A percentile compares a stretch with the other conserved stretches of the same genome.
Evolutionary conservation across 1,140 invertebrate genomes (phyloP).

Genomic region (Drosophila lacertosa): DNA sequence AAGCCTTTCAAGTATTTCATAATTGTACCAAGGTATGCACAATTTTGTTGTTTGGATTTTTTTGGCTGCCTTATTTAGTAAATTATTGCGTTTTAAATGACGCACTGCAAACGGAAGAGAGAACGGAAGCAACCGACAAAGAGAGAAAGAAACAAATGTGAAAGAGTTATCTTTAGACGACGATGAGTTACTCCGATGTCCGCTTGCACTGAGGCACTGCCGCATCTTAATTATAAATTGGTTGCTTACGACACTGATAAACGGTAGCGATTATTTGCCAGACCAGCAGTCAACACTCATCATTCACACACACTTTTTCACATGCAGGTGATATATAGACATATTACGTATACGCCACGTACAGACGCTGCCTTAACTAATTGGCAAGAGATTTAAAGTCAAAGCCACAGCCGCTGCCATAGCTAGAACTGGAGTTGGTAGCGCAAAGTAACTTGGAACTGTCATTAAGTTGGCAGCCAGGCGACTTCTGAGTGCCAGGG

Average conservation of each 20-base stretch:
- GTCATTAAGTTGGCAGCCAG: slow-evolving; percentile 71
- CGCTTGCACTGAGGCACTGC: no score
- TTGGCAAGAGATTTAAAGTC: slow-evolving; percentile 42
- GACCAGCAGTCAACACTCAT: slow-evolving; percentile 73
- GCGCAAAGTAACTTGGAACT: slow-evolving; percentile 64
- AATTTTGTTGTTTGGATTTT: slow-evolving; percentile 30
- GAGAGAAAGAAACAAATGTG: background rate
- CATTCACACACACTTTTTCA: slow-evolving; percentile 51
- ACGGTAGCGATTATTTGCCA: slow-evolving; percentile 77
- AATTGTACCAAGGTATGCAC: slow-evolving; percentile 80
- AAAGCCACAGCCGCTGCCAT: background rate
- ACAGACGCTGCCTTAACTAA: slow-evolving; percentile 45
- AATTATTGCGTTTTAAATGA: slow-evolving; percentile 69
- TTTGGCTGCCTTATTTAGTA: slow-evolving; percentile 57
- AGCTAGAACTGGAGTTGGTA: slow-evolving; percentile 11
- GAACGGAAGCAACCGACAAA: background rate
- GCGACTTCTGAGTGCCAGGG: slow-evolving; percentile 53
- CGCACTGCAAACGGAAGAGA: background rate
- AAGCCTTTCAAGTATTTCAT: slow-evolving; percentile 73
- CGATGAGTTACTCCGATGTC: no score
- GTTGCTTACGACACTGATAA: slow-evolving; percentile 66
- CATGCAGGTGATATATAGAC: slow-evolving; percentile 42
- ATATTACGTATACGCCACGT: slow-evolving; percentile 51
- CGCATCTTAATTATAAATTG: slow-evolving; percentile 74
- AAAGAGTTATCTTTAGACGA: slow-evolving; percentile 56